Evolutionary conservation across 2,113 vertebrate genomes (phyloP), one percentile per base, ranked within the genome.

Genomic region (Silurus glanis): DNA sequence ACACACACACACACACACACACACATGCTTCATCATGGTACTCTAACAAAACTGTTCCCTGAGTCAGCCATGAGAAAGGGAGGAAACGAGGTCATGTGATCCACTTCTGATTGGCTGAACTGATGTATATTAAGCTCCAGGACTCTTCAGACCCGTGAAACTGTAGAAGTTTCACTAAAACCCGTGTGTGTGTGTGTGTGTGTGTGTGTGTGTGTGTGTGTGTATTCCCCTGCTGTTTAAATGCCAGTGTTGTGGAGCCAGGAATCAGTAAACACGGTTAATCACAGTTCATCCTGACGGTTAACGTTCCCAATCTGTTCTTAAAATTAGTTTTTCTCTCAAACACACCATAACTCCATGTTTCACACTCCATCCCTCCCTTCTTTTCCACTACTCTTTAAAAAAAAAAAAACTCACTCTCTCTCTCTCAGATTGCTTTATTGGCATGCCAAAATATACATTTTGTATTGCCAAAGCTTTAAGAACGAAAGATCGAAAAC

Each of bases 261-360:
- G 66, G 87, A 85, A 56, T 45, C 86, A 80, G 86, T 86, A 76
- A 89, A 85, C 53, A 75, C 86, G 82, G 86, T 83, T 90, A 90
- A 90, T 88, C 88, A 87, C 67, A 49, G 62, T 80, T 90, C 87
- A 91, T 67, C 85, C 84, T 67, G 75, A 89, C 86, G 83, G 58
- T 88, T 85, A 85, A 85, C 72, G 72, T 83, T 80, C 81, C 75
- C 88, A 85, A 66, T 90, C 89, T 89, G 88, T 86, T 80, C 64
- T 59, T 62, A 59, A 85, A 85, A 53, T 69, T 9, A 67, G 21
- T 71, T 59, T 78, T 59, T 85, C 62, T 51, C 67, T 9, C 55
- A 49, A 10, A 49, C 80, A 61, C 80, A 45, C 86, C 79, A 8
- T 83, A 19, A 45, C 13, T 58, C 74, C 37, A 12, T 74, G 25